Conservation (phyloP, 2,888 invertebrate genomes). For the Hylaea fasciaria region DNA sequence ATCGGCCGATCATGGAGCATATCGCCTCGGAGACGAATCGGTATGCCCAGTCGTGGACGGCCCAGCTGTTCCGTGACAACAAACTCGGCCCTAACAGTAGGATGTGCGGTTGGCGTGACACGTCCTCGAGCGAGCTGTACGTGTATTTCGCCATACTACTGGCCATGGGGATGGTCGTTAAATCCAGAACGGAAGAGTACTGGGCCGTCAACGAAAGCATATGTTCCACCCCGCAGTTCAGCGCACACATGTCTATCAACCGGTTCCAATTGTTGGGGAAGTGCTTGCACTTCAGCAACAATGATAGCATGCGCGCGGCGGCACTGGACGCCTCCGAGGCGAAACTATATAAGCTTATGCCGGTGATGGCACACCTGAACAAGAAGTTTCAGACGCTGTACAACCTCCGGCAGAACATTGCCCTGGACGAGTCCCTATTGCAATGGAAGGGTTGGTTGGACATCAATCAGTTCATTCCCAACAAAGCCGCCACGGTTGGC, state of each 20-base stretch:
- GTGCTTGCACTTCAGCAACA: constrained; percentile 1
- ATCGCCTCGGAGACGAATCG: too few relatives aligned
- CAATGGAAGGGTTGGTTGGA: constrained; percentile 16
- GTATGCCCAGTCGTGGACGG: too few relatives aligned
- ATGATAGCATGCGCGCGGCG: not conserved
- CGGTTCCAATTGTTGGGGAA: not conserved
- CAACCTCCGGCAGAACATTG: constrained; percentile 1
- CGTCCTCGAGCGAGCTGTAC: too few relatives aligned
- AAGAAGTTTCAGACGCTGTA: not conserved
- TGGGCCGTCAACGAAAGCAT: too few relatives aligned
- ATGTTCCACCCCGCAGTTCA: not conserved
- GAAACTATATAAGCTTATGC: not conserved
- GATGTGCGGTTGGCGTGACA: not conserved
- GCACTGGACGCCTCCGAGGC: too few relatives aligned
- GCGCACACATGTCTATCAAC: not conserved
- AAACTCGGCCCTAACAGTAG: too few relatives aligned
- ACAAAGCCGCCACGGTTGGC: constrained; percentile 14
- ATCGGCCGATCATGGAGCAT: too few relatives aligned
- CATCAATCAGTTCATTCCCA: constrained; percentile 13
- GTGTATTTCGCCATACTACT: too few relatives aligned
- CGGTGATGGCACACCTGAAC: not conserved
- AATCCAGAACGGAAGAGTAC: too few relatives aligned
- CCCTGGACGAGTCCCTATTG: constrained; percentile 20
- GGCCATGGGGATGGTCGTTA: too few relatives aligned
- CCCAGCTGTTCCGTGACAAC: too few relatives aligned